Evolutionary conservation across 2,888 invertebrate genomes (phyloP).

Genomic region (Caenorhabditis sinica): DNA sequence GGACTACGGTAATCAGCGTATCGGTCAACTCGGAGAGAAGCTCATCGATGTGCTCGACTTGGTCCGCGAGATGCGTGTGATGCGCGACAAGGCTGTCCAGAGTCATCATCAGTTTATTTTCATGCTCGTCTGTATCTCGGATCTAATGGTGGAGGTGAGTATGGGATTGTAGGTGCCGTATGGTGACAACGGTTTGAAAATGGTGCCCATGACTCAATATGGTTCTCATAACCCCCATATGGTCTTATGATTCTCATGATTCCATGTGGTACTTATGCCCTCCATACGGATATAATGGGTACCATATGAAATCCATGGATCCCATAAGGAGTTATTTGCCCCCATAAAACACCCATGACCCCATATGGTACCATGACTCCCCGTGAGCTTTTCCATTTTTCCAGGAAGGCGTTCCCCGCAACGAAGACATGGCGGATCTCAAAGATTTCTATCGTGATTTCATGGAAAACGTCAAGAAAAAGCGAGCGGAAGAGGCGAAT

Average conservation of each 20-base stretch:
- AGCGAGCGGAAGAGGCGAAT: background rate
- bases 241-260: no score
- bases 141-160: slow-evolving; percentile 40
- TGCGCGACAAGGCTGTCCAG: slow-evolving; percentile 57
- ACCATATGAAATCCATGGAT: no score
- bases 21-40: slow-evolving; percentile 12
- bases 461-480: background rate
- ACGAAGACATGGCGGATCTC: slow-evolving; percentile 21
- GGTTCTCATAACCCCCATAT: no score
- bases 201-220: background rate
- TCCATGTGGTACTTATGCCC: no score
- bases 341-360: no score
- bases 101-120: slow-evolving; percentile 46
- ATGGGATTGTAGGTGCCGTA: background rate
- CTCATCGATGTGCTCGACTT: slow-evolving; percentile 9
- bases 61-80: slow-evolving; percentile 43
- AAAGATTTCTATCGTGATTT: background rate
- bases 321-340: no score
- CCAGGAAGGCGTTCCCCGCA: slow-evolving; percentile 30
- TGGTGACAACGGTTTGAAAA: no score
- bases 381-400: no score
- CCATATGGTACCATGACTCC: no score
- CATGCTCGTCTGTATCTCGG: slow-evolving; percentile 48
- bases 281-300: no score
- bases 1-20: slow-evolving; percentile 52